Conservation (phyloP, 2,888 invertebrate species). For the Periphyllus acericola region DNA sequence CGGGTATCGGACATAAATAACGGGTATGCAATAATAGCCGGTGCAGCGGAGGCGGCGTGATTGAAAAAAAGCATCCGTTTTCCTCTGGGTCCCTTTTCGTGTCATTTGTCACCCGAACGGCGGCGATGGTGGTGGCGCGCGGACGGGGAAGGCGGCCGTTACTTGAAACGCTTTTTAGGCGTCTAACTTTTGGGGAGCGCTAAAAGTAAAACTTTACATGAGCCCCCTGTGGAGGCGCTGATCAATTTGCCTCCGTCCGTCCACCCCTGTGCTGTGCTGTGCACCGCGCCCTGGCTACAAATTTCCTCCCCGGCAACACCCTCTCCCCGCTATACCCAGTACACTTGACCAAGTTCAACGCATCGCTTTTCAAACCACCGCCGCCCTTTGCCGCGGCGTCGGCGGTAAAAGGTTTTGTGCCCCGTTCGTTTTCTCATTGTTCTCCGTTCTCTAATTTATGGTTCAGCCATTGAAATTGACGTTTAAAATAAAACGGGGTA, state of each 20-base stretch:
- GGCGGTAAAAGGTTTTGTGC: constrained; percentile 53
- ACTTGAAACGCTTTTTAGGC: constrained; percentile 57
- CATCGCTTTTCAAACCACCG: constrained; percentile 34
- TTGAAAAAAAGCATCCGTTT: constrained; percentile 59
- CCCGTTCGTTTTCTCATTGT: constrained; percentile 52
- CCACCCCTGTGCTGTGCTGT: background rate
- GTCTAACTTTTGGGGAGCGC: constrained; percentile 42
- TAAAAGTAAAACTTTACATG: constrained; percentile 58
- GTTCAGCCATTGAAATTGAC: constrained; percentile 57
- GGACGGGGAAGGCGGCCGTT: background rate
- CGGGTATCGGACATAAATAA: constrained; percentile 56
- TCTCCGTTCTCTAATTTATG: constrained; percentile 55
- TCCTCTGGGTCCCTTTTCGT: constrained; percentile 52
- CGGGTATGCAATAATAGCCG: constrained; percentile 59
- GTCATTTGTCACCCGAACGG: constrained; percentile 55
- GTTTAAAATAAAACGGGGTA: constrained; percentile 54
- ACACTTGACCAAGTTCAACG: constrained; percentile 42
- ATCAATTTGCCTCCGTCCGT: constrained; percentile 38
- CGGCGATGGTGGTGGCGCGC: background rate
- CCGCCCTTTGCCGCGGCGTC: background rate
- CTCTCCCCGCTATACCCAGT: background rate
- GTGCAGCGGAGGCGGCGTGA: constrained; percentile 36
- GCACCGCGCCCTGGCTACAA: background rate
- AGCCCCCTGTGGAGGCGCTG: constrained; percentile 39
- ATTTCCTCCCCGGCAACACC: background rate